Percentiles rank a stretch among this genome's conserved stretches.
phyloP scores from a whole-genome alignment of 2,797 vertebrate genomes.

The Pseudochaenichthys georgianus region DNA sequence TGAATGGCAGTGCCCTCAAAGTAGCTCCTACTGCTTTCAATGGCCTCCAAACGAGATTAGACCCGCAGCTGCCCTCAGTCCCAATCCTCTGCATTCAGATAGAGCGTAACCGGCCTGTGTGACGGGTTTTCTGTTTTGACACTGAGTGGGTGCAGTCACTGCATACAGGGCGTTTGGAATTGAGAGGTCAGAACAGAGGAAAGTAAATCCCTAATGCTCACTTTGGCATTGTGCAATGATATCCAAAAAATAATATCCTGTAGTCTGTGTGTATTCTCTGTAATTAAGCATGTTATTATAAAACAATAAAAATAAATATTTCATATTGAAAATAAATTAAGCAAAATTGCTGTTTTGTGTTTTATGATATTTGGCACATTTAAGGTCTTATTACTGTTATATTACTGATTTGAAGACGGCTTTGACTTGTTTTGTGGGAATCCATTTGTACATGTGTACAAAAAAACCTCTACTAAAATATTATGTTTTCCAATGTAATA shows the following conservation, averaged over 20 bases:
- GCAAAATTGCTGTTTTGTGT: constrained; percentile 20
- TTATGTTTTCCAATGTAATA: constrained; percentile 28
- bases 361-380: constrained; percentile 70
- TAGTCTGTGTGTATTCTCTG: constrained; percentile 12
- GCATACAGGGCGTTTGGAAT: constrained; percentile 72
- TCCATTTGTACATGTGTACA: neutral
- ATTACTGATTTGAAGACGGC: constrained; percentile 10
- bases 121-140: constrained; percentile 83
- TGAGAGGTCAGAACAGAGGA: constrained; percentile 78
- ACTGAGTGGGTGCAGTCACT: constrained; percentile 76
- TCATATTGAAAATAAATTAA: constrained; percentile 34
- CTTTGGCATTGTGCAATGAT: constrained; percentile 43
- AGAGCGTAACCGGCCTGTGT: constrained; percentile 81
- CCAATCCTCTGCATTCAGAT: constrained; percentile 84
- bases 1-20: constrained; percentile 85
- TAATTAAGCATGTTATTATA: constrained; percentile 21
- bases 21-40: constrained; percentile 84
- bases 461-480: constrained; percentile 18
- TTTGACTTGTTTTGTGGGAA: constrained; percentile 11
- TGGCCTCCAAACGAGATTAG: constrained; percentile 88
- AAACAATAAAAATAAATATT: constrained; percentile 15
- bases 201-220: constrained; percentile 61
- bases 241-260: constrained; percentile 26
- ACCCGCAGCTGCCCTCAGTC: constrained; percentile 82
- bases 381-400: neutral